Evolutionary conservation across 2,113 vertebrate genomes (phyloP).

Genomic region (Podarcis muralis): DNA sequence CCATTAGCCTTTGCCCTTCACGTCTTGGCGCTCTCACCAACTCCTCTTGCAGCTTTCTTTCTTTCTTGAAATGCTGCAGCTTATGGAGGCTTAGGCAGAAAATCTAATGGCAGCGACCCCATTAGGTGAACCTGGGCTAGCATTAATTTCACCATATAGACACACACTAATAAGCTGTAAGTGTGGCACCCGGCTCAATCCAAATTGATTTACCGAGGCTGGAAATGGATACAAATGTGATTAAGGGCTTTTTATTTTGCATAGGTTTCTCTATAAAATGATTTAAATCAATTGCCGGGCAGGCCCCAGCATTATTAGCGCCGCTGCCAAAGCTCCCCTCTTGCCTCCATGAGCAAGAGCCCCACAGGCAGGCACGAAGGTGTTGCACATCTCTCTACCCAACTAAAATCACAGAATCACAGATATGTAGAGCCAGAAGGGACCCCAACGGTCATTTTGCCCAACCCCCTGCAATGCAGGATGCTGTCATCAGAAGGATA

Average conservation of each 20-base stretch:
- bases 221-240: conserved; percentile 86
- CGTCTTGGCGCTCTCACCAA: background rate
- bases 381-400: background rate
- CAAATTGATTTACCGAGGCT: conserved; percentile 84
- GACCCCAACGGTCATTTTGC: too few relatives aligned
- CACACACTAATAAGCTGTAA: conserved; percentile 79
- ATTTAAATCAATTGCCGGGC: conserved; percentile 77
- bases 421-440: too few relatives aligned
- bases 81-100: conserved; percentile 22
- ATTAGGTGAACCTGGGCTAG: conserved; percentile 58
- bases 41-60: background rate
- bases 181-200: conserved; percentile 80
- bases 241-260: conserved; percentile 84
- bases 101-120: conserved; percentile 61
- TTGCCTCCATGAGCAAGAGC: background rate
- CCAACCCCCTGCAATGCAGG: too few relatives aligned
- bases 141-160: conserved; percentile 77
- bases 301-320: conserved; percentile 44
- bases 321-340: background rate
- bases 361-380: background rate
- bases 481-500: background rate
- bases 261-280: conserved; percentile 80
- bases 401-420: background rate
- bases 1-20: background rate
- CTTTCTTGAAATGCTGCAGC: conserved; percentile 22